A percentile compares a stretch with the other conserved stretches of the same genome.
phyloP scores from a whole-genome alignment of 2,113 vertebrate genomes.

The Eulacestoma nigropectus region DNA sequence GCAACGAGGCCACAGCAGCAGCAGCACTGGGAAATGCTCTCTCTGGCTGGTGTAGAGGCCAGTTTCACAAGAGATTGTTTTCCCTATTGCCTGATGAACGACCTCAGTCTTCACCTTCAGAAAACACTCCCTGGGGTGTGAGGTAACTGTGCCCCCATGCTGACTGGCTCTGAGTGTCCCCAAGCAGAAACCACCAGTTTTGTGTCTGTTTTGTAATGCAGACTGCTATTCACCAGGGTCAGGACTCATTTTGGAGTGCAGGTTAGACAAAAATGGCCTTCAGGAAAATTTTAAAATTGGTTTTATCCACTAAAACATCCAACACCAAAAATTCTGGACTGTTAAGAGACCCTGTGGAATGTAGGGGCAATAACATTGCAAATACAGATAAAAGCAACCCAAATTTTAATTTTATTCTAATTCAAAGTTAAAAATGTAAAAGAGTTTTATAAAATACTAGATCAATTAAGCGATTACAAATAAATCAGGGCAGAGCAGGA shows the following conservation, averaged over 20 bases:
- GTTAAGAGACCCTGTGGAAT: neutral
- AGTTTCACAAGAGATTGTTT: constrained; percentile 10
- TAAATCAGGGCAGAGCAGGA: neutral
- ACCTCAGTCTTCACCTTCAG: neutral
- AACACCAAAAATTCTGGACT: neutral
- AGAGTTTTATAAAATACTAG: neutral
- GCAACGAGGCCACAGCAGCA: neutral
- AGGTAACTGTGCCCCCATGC: neutral
- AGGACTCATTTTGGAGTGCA: neutral
- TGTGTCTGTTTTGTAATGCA: neutral
- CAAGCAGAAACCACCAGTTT: neutral
- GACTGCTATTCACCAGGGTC: neutral
- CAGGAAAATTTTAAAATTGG: neutral
- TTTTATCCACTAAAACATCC: neutral
- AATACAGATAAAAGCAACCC: neutral
- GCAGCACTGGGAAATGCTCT: neutral
- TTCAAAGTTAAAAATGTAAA: neutral
- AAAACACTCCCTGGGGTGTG: neutral
- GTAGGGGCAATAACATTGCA: neutral
- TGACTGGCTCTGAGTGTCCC: neutral
- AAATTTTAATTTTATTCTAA: neutral
- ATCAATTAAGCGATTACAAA: neutral
- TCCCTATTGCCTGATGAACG: constrained; percentile 8
- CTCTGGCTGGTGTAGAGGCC: neutral
- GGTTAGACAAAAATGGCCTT: neutral